These are phyloP conservation scores for Phrynosoma platyrhinos DNA, from an alignment of 2,113 vertebrate species.

Conservation along the genomic window DNA sequence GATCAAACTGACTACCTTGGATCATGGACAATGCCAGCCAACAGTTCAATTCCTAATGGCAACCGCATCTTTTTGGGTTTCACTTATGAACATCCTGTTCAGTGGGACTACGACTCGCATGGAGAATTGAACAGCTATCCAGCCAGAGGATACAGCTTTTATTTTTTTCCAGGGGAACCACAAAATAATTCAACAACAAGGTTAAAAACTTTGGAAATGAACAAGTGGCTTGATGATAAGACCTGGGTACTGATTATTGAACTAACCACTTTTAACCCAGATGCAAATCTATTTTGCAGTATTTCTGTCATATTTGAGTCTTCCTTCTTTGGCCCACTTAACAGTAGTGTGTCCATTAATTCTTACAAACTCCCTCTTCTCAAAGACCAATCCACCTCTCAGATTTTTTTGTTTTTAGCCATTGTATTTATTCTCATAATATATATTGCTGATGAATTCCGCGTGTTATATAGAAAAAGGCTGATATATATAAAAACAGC, in stretches of 20 bases:
- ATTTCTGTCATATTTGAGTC: constrained; percentile 70
- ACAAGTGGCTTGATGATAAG: constrained; percentile 73
- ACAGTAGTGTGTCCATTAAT: constrained; percentile 48
- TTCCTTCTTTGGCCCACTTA: constrained; percentile 60
- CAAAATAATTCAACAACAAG: constrained; percentile 59
- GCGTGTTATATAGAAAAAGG: constrained; percentile 33
- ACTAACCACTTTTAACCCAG: constrained; percentile 65
- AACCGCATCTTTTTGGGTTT: constrained; percentile 54
- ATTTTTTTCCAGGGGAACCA: constrained; percentile 69
- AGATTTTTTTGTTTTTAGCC: constrained; percentile 38
- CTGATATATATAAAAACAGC: constrained; percentile 42
- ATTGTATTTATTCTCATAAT: constrained; percentile 54
- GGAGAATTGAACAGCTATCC: constrained; percentile 64
- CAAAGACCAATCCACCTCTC: neutral
- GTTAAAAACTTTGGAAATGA: constrained; percentile 54
- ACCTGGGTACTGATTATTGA: constrained; percentile 76
- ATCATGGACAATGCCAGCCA: constrained; percentile 50
- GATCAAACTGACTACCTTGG: constrained; percentile 56
- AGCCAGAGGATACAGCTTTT: constrained; percentile 70
- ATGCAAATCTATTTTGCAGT: constrained; percentile 63
- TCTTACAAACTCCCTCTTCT: constrained; percentile 64
- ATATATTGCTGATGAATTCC: constrained; percentile 40
- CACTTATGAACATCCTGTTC: constrained; percentile 48
- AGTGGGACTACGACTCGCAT: constrained; percentile 53
- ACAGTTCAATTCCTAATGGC: neutral